Evolutionary conservation across 2,113 vertebrate genomes (phyloP), one percentile per base, ranked within the genome.

Genomic region (Brachirus orientalis): DNA sequence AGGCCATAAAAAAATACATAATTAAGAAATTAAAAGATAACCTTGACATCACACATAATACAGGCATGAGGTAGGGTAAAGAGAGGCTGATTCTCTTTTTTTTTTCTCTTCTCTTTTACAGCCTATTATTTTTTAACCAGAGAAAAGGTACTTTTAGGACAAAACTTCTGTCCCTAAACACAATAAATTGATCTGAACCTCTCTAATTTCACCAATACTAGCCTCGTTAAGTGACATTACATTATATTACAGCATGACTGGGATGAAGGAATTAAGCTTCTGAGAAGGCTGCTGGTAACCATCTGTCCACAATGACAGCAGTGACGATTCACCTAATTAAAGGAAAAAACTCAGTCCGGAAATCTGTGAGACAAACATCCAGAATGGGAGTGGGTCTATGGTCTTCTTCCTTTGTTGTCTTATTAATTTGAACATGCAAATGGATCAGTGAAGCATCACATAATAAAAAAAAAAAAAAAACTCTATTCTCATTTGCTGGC

Each of bases 171-270:
- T 28, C 40, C 22, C 22, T 33, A 35, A 35, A 59, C 45, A 60
- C 7, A 50, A 45, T 7, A 50, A 12, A 45, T 28, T 9, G 10
- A 17, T 46, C 14, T 16, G 4, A 50, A 51, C 4, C 14, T 18
- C 40, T 51, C 44, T 13, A 38, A 72, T 66, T 62, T 65, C 56
- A 50, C 62, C 10, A 68, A 72, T 12, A 48, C 57, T 63, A 59
- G 50, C 44, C 61, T 69, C 52, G 52, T 82, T 75, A 66, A 75
- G 13, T 4, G 35, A 58, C 28, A 28, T n/a, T n/a, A 6, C 28
- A 6, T 28, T 28, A 28, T 64, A 86, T 63, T 36, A 80, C 71
- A 60, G 33, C 48, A 59, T 79, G 65, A 83, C 53, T 84, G 79
- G 77, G 33, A 52, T 53, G 59, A 83, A 79, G 57, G 41, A 70